Conservation (phyloP, 2,113 vertebrate genomes). For the Microcebus tavaratra region DNA sequence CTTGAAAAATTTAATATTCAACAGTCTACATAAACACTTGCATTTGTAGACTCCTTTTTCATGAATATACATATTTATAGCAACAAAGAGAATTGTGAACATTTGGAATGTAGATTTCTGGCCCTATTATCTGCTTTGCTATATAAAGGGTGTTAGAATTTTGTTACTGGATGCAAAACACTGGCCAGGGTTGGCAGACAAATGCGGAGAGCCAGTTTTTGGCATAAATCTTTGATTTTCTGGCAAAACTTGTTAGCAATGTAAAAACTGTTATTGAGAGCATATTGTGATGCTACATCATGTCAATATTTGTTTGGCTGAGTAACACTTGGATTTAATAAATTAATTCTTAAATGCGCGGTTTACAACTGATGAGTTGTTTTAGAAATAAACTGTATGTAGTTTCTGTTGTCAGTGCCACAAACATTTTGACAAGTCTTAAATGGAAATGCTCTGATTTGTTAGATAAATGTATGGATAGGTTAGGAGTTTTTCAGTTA, state of each 20-base stretch:
- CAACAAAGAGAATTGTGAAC: neutral
- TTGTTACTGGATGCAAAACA: constrained; percentile 18
- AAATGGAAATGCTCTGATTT: neutral
- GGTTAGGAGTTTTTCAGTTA: neutral
- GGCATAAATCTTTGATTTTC: constrained; percentile 52
- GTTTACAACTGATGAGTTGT: constrained; percentile 34
- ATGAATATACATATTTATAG: neutral
- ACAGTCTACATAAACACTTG: neutral
- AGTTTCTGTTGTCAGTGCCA: constrained; percentile 23
- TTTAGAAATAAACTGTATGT: constrained; percentile 45
- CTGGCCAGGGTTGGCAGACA: constrained; percentile 48
- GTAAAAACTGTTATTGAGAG: constrained; percentile 71
- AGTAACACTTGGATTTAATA: constrained; percentile 64
- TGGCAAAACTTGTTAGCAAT: constrained; percentile 58
- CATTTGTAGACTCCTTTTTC: neutral
- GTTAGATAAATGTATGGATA: neutral
- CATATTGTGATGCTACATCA: constrained; percentile 67
- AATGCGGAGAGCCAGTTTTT: neutral
- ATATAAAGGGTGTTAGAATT: neutral
- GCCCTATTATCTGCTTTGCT: neutral
- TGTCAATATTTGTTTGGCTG: constrained; percentile 76
- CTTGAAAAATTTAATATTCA: neutral
- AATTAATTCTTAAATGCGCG: constrained; percentile 55
- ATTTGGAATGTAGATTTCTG: neutral
- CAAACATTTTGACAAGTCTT: constrained; percentile 52